Percentiles rank a stretch among this genome's conserved stretches.
Evolutionary conservation across 30 jellyfish, hydroid and myxozoan genomes (phyloP).

Genomic region (Catostylus mosaicus): DNA sequence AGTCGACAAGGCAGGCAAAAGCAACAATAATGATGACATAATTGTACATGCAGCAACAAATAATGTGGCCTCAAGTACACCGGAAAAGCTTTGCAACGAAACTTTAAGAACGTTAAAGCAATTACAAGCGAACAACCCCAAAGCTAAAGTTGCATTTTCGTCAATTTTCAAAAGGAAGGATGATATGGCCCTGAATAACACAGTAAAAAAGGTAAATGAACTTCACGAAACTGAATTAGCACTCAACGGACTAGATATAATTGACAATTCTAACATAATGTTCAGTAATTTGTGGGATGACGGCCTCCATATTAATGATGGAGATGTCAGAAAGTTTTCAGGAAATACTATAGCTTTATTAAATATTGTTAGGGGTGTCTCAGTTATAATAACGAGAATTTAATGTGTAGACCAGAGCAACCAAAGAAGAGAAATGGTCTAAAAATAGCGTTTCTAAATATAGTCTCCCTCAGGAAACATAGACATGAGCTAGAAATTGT

Average conservation of each 20-base stretch:
- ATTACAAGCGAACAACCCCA: constrained; percentile 28
- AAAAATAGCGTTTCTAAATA: constrained; percentile 10
- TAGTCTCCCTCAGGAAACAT: constrained; percentile 17
- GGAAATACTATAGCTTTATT: constrained; percentile 17
- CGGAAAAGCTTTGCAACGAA: constrained; percentile 21
- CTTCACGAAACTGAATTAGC: constrained; percentile 6
- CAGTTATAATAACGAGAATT: background rate
- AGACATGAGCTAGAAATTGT: too few relatives aligned
- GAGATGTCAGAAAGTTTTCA: constrained; percentile 45
- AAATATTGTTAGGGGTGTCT: constrained; percentile 41
- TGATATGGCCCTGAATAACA: background rate
- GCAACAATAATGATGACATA: constrained; percentile 29
- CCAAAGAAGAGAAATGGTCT: constrained; percentile 42
- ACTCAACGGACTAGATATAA: constrained; percentile 29
- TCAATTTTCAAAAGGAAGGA: constrained; percentile 25
- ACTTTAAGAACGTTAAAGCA: background rate
- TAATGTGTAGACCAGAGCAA: background rate
- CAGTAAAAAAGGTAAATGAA: constrained; percentile 6
- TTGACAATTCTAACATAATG: constrained; percentile 14
- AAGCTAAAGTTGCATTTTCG: constrained; percentile 7
- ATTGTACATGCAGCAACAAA: constrained; percentile 46
- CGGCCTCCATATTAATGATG: constrained; percentile 48
- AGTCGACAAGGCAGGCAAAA: constrained; percentile 21
- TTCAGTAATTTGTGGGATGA: constrained; percentile 26
- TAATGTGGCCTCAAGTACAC: constrained; percentile 32